Base-by-base conservation (phyloP, 2,113 vertebrate species). In the Clarias batrachus region DNA sequence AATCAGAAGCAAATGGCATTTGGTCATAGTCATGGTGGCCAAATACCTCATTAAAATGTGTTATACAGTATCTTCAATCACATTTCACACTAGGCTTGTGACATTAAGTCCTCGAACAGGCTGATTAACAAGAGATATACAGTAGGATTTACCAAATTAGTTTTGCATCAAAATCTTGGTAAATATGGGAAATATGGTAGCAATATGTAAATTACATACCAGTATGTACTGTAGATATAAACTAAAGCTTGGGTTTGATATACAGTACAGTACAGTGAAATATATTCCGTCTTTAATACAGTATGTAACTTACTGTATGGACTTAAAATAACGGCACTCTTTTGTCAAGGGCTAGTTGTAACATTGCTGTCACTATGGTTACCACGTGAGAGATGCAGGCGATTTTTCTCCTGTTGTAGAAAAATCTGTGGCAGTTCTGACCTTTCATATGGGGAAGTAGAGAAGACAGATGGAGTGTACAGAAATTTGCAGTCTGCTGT, bases 351-450 rank as follows among this genome's bases (percentile, higher is more conserved):
- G 13, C 74, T 56, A 56, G 25, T n/a, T 78, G n/a, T 59, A 30
- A 59, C 16, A 59, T 79, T 79, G 57, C 78, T 60, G 57, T 81
- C 21, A 62, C 57, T 41, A 81, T 60, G 30, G 57, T 62, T 37
- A 81, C 57, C 11, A 81, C 2, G 0, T 81, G 57, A 62, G 78
- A 60, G 30, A 80, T 60, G n/a, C 30, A 25, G 30, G 19, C 30
- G 25, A 81, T 41, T 62, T 41, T 81, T 81, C 78, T 81, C 33
- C 59, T 62, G 57, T 62, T 62, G 57, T 23, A 60, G 62, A 81
- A 81, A 81, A 62, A 81, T 81, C 78, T 62, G 78, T 11, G 12
- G 78, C 57, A 21, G 17, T 80, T 41, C 30, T 62, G 78, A 81
- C 57, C 78, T 81, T 81, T 81, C 17, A 25, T 37, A 81, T 41